Conservation (phyloP, 2,797 vertebrate genomes). For the Falco biarmicus region DNA sequence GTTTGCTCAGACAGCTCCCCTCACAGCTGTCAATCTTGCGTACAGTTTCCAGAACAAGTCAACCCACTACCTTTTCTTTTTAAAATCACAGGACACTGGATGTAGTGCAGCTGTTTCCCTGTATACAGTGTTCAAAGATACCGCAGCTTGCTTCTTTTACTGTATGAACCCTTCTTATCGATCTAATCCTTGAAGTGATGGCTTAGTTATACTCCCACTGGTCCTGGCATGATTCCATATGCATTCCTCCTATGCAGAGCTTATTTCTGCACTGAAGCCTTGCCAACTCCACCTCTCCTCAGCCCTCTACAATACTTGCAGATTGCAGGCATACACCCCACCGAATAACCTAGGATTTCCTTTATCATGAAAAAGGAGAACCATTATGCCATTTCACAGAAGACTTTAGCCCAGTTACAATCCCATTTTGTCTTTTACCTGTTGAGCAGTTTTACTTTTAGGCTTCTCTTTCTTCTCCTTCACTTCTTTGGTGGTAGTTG, state of each 20-base stretch:
- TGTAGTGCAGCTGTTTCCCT: conserved; percentile 36
- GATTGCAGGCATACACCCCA: not conserved
- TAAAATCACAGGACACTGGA: not conserved
- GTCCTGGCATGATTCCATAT: conserved; percentile 2
- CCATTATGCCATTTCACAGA: not conserved
- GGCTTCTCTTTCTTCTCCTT: conserved; percentile 98
- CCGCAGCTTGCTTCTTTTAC: not conserved
- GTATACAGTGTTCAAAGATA: not conserved
- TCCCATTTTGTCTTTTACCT: conserved; percentile 77
- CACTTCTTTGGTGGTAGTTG: conserved; percentile 83
- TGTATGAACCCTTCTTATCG: conserved; percentile 25
- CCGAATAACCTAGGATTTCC: not conserved
- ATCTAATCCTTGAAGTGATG: conserved; percentile 21
- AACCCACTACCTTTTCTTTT: conserved; percentile 48
- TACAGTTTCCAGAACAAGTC: not conserved
- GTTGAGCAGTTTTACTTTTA: conserved; percentile 98
- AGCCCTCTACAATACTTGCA: not conserved
- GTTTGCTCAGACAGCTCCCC: not conserved
- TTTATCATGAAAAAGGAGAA: not conserved
- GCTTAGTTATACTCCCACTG: conserved; percentile 54
- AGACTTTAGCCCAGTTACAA: not conserved
- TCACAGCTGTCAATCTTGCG: not conserved
- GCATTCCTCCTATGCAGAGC: conserved; percentile 23
- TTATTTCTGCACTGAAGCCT: conserved; percentile 43
- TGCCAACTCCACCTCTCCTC: not conserved